Base-by-base conservation (phyloP, 1,140 invertebrate species). In the Drosophila pseudoananassae region DNA sequence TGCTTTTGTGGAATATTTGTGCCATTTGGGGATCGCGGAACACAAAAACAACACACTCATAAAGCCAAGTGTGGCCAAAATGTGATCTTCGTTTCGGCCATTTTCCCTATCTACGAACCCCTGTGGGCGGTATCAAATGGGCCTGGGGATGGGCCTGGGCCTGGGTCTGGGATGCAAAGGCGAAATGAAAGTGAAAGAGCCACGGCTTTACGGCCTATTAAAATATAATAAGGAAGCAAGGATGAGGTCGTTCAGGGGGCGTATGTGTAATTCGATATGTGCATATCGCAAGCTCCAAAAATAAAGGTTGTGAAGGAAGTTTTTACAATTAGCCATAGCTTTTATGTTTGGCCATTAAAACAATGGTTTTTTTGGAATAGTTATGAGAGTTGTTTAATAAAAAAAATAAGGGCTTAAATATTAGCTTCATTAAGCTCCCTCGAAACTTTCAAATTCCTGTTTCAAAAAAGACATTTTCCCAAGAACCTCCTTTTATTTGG, bases 171-270 rank as follows among this genome's bases (percentile, higher is more conserved):
- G 31, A 27, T 45, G 29, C 43, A 31, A 29, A 53, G 20, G 27
- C 20, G 15, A 64, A 74, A 55, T 55, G 57, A 79, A 79, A 75
- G 71, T 79, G 54, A 61, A 74, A 77, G 76, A 79, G 76, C 63
- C 17, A 8, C 38, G 40, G 43, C 10, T 40, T 69, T 70, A 56
- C 27, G 45, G 64, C 40, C 65, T 70, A 70, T 70, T 70, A 70
- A 70, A 69, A 69, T 25, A 69, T 70, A 40, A 70, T 70, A 70
- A 70, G 66, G 66, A 70, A 70, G 66, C 66, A 53, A 49, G 63
- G 31, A 69, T 68, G 33, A 12, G 50, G 33, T 56, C 50, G 43
- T 54, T 29, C 31, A 14, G 27, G 50, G 60, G 65, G 64, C 66
- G 63, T 69, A 23, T 17, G 50, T 5, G 17, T 56, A 49, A 70